These are phyloP conservation scores for Callinectes sapidus DNA, from an alignment of 2,888 invertebrate genomes.

Conservation along the genomic window DNA sequence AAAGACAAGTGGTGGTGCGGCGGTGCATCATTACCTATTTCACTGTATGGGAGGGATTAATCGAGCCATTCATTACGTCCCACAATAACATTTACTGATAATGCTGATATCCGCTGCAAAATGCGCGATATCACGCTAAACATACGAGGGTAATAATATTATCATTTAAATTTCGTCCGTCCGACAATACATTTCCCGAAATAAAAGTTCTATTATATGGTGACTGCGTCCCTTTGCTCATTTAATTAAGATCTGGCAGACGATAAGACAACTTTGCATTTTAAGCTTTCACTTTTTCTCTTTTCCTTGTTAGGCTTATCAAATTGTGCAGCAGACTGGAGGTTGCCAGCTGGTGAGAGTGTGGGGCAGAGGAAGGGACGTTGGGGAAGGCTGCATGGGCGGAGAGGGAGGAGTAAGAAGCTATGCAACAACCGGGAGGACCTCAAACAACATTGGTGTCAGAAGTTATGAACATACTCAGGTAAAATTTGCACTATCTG, in stretches of 20 bases:
- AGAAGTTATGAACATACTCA: background rate
- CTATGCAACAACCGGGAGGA: background rate
- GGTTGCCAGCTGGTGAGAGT: conserved; percentile 1
- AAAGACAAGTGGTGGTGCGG: background rate
- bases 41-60: conserved; percentile 11
- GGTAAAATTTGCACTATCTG: background rate
- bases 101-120: conserved; percentile 26
- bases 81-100: conserved; percentile 38
- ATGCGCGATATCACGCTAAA: conserved; percentile 22
- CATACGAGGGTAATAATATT: conserved; percentile 40
- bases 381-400: background rate
- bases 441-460: background rate
- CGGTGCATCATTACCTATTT: conserved; percentile 11
- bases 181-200: conserved; percentile 36
- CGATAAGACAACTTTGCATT: conserved; percentile 58
- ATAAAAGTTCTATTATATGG: conserved; percentile 46
- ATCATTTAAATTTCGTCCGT: conserved; percentile 42
- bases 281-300: conserved; percentile 57
- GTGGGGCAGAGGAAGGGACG: background rate
- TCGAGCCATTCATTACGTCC: conserved; percentile 4
- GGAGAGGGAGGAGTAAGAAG: background rate
- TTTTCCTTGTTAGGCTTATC: conserved; percentile 53
- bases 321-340: conserved; percentile 44
- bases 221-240: conserved; percentile 41
- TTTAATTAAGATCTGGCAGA: conserved; percentile 51